Evolutionary conservation across 1,140 invertebrate genomes (phyloP), one percentile per base, ranked within the genome.

Genomic region (Drosophila arawakana): DNA sequence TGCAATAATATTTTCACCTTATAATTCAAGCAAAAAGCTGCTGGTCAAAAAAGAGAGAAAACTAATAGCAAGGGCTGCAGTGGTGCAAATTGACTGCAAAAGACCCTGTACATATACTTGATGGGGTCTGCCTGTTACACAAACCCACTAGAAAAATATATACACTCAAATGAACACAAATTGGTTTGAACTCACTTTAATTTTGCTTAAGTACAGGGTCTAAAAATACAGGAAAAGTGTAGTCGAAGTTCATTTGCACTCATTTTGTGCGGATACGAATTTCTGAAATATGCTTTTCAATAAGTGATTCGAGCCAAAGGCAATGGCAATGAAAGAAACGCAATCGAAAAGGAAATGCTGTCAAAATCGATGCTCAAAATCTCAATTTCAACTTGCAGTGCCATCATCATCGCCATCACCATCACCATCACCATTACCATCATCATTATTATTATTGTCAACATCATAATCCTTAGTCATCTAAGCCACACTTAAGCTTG

Each of bases 1-100:
- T 80, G 82, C 76, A 86, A 88, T 83, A 86, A 88, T 86, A 86
- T 88, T 86, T 86, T 88, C 63, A 63, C 83, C 71, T 75, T 50
- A 86, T 81, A 86, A 81, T 81, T 86, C 67, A 61, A 44, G 43
- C 46, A 30, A 49, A 63, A 71, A 52, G 57, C 49, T 39, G 41
- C 41, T 2, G 13, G 25, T 9, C 11, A 47, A 3, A 43, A 43
- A 43, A 10, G 6, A 57, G 15, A 11, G 52, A 30, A 30, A 30
- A 30, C 25, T 30, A 30, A 30, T 30, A 30, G 25, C 2, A 5
- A 30, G 6, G 25, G 25, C 25, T 0, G 6, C 3, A 30, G 2
- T 30, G 2, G 6, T 2, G 18, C 18, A 21, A 21, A 21, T 21
- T 1, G 18, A 21, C 25, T 30, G 25, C 1, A 30, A 30, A 30